These are phyloP conservation scores for Microctonus brassicae DNA, from an alignment of 2,888 invertebrate genomes.

Conservation along the genomic window DNA sequence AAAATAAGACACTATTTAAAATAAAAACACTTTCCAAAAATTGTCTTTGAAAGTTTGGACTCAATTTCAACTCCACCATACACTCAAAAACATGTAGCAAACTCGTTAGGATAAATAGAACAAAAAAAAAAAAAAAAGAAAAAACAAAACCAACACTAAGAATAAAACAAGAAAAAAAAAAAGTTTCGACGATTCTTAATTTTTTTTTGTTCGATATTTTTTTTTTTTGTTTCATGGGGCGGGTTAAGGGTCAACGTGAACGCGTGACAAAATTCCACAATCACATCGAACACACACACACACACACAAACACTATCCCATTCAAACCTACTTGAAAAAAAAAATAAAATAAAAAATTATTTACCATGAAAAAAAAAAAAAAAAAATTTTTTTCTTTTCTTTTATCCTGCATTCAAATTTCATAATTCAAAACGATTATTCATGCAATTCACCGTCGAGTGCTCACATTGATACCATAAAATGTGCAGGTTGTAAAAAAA, in stretches of 20 bases:
- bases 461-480: not conserved
- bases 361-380: not conserved
- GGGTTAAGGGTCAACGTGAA: constrained; percentile 5
- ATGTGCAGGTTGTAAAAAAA: not conserved
- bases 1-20: not conserved
- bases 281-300: not conserved
- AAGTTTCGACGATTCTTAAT: not conserved
- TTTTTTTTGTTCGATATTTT: not conserved
- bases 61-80: not conserved
- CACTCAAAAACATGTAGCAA: not conserved
- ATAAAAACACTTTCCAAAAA: constrained; percentile 1
- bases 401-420: no score
- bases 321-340: not conserved
- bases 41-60: not conserved
- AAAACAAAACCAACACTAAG: not conserved
- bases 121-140: not conserved
- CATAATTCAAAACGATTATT: not conserved
- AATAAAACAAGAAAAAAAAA: not conserved
- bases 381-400: no score
- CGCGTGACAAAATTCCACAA: constrained; percentile 7
- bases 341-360: not conserved
- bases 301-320: no score
- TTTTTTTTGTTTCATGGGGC: not conserved
- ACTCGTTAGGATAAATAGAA: not conserved
- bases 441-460: not conserved